Evolutionary conservation across 2,797 vertebrate species (phyloP).

Genomic region (Tadarida brasiliensis): DNA sequence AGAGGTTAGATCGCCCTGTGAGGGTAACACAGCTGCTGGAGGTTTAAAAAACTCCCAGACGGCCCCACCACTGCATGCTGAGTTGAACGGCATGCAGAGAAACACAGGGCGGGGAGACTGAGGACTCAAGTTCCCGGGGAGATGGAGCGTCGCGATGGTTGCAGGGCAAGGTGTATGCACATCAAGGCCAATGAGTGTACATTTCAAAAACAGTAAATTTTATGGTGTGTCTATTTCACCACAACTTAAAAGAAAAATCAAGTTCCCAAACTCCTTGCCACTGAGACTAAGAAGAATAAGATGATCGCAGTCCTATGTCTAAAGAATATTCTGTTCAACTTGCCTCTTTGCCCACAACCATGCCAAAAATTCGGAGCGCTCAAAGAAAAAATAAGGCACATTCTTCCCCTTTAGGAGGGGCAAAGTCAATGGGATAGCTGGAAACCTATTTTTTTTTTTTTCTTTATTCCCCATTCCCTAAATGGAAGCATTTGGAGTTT

Average conservation of each 20-base stretch:
- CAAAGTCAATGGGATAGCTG: background rate
- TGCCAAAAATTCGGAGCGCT: background rate
- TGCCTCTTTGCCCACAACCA: background rate
- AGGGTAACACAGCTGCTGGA: background rate
- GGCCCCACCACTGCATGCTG: background rate
- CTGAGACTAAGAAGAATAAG: background rate
- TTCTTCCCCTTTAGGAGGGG: background rate
- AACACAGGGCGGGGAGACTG: background rate
- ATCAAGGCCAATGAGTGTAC: background rate
- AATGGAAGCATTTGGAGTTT: background rate
- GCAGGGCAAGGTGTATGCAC: background rate
- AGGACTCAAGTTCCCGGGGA: background rate
- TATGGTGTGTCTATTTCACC: background rate
- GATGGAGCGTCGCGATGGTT: accelerated
- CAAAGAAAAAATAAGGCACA: background rate
- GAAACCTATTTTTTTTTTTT: background rate
- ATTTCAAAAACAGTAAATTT: background rate
- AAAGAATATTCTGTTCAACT: background rate
- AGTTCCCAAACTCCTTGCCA: background rate
- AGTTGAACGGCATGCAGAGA: background rate
- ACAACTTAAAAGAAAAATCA: background rate
- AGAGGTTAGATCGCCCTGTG: background rate
- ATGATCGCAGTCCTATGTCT: accelerated
- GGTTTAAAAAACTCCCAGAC: background rate
- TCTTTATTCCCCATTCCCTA: background rate